phyloP scores from a whole-genome alignment of 2,113 vertebrate genomes.

The Anguilla japonica region DNA sequence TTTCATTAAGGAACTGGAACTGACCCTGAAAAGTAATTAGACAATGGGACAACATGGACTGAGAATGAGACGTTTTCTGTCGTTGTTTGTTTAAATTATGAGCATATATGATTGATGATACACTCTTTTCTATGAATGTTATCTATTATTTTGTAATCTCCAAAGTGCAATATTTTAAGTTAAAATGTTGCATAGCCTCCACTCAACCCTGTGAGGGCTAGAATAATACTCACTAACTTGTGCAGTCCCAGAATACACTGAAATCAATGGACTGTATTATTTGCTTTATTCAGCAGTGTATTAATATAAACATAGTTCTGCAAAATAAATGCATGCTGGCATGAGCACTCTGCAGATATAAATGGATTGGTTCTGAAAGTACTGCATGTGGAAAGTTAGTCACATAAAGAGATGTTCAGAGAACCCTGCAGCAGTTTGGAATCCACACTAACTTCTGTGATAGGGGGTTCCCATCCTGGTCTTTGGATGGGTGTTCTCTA shows the following conservation, averaged over 20 bases:
- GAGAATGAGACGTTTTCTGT: neutral
- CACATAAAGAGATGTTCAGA: neutral
- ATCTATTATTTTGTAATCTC: neutral
- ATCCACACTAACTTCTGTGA: neutral
- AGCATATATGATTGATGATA: neutral
- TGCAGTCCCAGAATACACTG: neutral
- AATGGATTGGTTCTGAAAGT: neutral
- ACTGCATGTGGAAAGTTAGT: neutral
- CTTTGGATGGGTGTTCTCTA: neutral
- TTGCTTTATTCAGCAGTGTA: neutral
- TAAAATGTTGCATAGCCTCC: neutral
- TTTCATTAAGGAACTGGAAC: slow-evolving; percentile 9
- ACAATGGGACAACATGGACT: neutral
- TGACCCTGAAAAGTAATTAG: neutral
- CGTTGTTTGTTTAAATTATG: neutral
- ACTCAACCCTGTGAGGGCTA: neutral
- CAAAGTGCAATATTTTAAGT: neutral
- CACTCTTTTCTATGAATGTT: neutral
- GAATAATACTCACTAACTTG: neutral
- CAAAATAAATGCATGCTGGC: neutral
- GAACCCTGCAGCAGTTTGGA: neutral
- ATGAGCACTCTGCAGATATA: neutral
- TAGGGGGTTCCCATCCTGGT: neutral
- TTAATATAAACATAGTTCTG: neutral
- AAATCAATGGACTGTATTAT: neutral